Evolutionary conservation across 2,113 vertebrate species (phyloP).

Genomic region (Corythornis cristatus): DNA sequence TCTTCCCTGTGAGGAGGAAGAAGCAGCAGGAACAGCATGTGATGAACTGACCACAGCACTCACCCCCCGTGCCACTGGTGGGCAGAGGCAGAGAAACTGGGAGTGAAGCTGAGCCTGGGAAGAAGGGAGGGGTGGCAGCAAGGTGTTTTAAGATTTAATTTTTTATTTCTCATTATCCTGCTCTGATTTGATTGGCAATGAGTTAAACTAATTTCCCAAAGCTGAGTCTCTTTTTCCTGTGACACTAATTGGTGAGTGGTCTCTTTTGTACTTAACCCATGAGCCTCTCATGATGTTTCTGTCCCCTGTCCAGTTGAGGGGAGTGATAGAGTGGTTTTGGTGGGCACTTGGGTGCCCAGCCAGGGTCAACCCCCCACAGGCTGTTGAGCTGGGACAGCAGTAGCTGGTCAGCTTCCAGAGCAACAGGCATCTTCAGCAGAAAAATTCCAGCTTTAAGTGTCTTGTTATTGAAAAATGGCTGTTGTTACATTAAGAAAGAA

Average conservation of each 20-base stretch:
- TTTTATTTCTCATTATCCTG: background rate
- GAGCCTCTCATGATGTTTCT: background rate
- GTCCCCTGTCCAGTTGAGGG: background rate
- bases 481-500: background rate
- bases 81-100: accelerated
- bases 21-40: background rate
- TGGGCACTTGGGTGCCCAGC: background rate
- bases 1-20: background rate
- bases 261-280: background rate
- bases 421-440: background rate
- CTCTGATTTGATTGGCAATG: background rate
- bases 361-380: background rate
- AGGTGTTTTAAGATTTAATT: background rate
- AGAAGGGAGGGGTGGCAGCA: background rate
- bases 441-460: background rate
- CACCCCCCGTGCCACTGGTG: accelerated
- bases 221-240: background rate
- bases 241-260: background rate
- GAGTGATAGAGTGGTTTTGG: background rate
- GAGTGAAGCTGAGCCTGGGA: background rate
- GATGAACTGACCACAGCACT: accelerated
- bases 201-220: background rate
- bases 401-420: background rate
- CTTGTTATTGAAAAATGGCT: background rate
- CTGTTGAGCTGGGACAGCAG: background rate